Percentiles rank a stretch among this genome's conserved stretches.
These are phyloP conservation scores for Pan paniscus DNA, from an alignment of 2,113 vertebrate species.

Conservation along the genomic window DNA sequence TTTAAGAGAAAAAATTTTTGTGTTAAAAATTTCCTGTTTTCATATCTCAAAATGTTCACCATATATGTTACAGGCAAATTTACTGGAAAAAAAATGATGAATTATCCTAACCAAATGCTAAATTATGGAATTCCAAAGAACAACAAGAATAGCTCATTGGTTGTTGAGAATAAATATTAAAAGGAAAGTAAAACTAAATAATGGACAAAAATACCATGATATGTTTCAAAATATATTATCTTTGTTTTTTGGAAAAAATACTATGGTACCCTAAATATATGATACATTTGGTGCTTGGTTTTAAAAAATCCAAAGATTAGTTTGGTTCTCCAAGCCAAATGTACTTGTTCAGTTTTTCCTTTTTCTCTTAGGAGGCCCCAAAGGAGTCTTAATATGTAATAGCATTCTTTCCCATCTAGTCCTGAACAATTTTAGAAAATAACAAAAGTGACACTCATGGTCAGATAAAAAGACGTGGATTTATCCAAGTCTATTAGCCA, in stretches of 20 bases:
- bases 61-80: neutral
- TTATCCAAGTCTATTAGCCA: neutral
- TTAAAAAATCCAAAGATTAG: neutral
- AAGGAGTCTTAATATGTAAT: neutral
- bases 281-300: neutral
- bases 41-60: neutral
- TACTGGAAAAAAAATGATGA: neutral
- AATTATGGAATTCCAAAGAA: slow-evolving; percentile 65
- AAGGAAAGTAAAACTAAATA: slow-evolving; percentile 38
- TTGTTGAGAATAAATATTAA: neutral
- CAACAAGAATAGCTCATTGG: neutral
- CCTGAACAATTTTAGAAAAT: neutral
- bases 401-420: neutral
- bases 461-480: neutral
- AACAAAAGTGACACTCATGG: neutral
- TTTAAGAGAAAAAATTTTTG: neutral
- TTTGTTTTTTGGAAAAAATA: slow-evolving; percentile 15
- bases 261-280: neutral
- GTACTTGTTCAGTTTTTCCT: neutral
- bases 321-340: neutral
- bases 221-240: slow-evolving; percentile 23
- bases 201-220: neutral
- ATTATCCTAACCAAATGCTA: slow-evolving; percentile 58
- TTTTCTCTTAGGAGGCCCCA: neutral
- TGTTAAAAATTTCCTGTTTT: neutral